Base-by-base conservation (phyloP, 2,797 vertebrate species). In the Cynodonichthys magdalenae region DNA sequence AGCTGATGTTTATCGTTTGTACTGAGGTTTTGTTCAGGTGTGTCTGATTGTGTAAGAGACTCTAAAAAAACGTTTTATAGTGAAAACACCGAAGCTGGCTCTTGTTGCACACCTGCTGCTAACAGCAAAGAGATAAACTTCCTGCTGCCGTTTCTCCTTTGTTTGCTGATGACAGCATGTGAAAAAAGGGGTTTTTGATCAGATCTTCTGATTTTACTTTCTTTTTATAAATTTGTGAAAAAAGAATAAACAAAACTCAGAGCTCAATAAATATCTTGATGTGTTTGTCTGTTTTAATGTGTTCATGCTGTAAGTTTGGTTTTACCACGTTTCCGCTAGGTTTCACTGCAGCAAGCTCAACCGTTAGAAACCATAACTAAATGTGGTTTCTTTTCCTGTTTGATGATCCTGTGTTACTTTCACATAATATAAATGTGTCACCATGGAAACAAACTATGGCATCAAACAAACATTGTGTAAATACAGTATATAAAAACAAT, bases 131-230 rank as follows among this genome's bases (percentile, higher is more conserved):
- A 59, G 54, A 45, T 78, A 6, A 41, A 64, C 69, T 79, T 80
- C 77, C 66, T 68, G 48, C 45, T 66, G 61, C 42, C 57, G 46
- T 54, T 15, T 12, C 31, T 36, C 31, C 15, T 53, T 39, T 80
- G 79, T 84, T 84, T 77, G 71, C 70, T 66, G 57, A 71, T 66
- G 53, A 63, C 59, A 62, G 54, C 15, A 41, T 15, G 52, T 65
- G 54, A 69, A 50, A 48, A n/a, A 3, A 44, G 44, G 44, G 3
- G 12, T 0, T 58, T 34, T 50, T n/a, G 3, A 15, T 45, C 15
- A 53, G 59, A 54, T 63, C 18, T 42, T 2, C 0, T 46, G 0
- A 20, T 36, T 28, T 48, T 47, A 5, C 42, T 44, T 27, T 42
- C 42, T 15, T 8, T 19, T 18, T 18, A 8, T 19, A 18, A 19